These are phyloP conservation scores for Nycticebus coucang DNA, from an alignment of 2,113 vertebrate genomes.

Conservation along the genomic window DNA sequence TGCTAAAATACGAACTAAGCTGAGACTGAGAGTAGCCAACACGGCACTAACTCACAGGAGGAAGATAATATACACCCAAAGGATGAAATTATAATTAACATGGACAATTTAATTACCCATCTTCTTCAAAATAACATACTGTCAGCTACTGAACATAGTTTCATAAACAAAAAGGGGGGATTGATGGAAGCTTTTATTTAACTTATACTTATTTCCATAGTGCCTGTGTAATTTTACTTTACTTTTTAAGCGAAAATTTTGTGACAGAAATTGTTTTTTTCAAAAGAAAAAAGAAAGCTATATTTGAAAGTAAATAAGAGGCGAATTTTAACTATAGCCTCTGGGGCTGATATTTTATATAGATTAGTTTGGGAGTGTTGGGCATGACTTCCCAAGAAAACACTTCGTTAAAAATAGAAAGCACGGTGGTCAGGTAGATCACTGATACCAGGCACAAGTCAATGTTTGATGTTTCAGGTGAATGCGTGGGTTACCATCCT, in stretches of 20 bases:
- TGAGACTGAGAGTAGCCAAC: neutral
- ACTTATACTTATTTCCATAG: neutral
- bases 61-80: neutral
- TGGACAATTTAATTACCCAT: constrained; percentile 23
- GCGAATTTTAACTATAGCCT: neutral
- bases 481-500: neutral
- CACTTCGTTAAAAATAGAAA: neutral
- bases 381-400: neutral
- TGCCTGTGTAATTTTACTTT: neutral
- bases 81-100: constrained; percentile 32
- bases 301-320: neutral
- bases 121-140: constrained; percentile 20
- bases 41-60: neutral
- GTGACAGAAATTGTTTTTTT: neutral
- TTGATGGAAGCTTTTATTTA: neutral
- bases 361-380: neutral
- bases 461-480: neutral
- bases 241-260: neutral
- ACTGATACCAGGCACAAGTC: neutral
- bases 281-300: neutral
- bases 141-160: neutral
- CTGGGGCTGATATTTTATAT: neutral
- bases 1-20: neutral
- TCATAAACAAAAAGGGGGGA: neutral
- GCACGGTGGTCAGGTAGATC: neutral